Percentiles rank a stretch among this genome's conserved stretches.
Evolutionary conservation across 2,113 vertebrate species (phyloP).

Genomic region (Zosterops pallidus): DNA sequence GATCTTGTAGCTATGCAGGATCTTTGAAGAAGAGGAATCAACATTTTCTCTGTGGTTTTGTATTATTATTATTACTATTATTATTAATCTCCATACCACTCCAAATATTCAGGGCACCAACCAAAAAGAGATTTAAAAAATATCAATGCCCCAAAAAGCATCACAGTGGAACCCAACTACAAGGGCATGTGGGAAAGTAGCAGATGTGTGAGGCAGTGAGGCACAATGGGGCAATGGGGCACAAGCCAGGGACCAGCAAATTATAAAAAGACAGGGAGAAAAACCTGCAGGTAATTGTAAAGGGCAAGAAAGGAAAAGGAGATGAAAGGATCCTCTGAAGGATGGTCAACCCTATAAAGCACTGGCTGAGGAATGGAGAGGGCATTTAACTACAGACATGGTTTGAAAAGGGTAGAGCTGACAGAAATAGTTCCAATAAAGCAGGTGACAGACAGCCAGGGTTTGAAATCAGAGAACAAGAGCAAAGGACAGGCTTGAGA

Average conservation of each 20-base stretch:
- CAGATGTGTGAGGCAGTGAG: not conserved
- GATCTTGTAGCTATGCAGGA: not conserved
- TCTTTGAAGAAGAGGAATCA: not conserved
- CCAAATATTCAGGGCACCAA: not conserved
- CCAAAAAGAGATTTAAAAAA: not conserved
- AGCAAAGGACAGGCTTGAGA: conserved; percentile 11
- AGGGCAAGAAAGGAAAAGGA: not conserved
- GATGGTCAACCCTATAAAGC: not conserved
- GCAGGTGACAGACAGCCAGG: not conserved
- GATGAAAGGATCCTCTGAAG: not conserved
- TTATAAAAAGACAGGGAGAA: not conserved
- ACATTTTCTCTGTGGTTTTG: not conserved
- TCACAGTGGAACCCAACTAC: not conserved
- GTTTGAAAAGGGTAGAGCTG: not conserved
- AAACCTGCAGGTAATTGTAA: not conserved
- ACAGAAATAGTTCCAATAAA: not conserved
- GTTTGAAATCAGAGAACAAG: not conserved
- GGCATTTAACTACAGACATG: not conserved
- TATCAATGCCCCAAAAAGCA: not conserved
- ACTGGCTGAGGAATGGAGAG: not conserved
- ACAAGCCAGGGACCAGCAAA: not conserved
- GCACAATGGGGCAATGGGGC: not conserved
- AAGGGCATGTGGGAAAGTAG: not conserved
- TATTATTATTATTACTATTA: not conserved
- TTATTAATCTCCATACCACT: not conserved